Evolutionary conservation across 1,140 invertebrate genomes (phyloP).

Genomic region (Danaus plexippus): DNA sequence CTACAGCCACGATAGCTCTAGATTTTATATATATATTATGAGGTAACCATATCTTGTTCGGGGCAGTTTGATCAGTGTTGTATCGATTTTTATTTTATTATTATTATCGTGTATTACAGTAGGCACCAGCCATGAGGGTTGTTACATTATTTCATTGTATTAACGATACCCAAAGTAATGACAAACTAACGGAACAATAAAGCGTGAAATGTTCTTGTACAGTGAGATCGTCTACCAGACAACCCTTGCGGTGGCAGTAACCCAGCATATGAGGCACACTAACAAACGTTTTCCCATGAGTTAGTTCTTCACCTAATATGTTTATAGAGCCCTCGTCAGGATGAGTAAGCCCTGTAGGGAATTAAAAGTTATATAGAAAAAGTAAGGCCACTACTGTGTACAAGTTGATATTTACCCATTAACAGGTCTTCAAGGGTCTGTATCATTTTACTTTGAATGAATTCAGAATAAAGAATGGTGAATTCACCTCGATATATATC

Average conservation of each 20-base stretch:
- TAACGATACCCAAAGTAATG: too few species aligned
- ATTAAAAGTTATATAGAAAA: slow-evolving; percentile 7
- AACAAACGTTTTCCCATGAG: slow-evolving; percentile 24
- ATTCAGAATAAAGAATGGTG: slow-evolving; percentile 39
- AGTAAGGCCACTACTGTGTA: background rate
- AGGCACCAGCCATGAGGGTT: too few species aligned
- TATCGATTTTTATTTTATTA: too few species aligned
- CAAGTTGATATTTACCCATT: slow-evolving; percentile 31
- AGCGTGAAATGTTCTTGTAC: slow-evolving; percentile 47
- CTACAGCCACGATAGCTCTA: too few species aligned
- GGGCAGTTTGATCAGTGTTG: too few species aligned
- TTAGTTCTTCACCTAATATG: slow-evolving; percentile 35
- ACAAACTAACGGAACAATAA: slow-evolving; percentile 33
- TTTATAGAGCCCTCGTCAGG: slow-evolving; percentile 44
- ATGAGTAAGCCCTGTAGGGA: slow-evolving; percentile 33
- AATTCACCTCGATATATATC: slow-evolving; percentile 56
- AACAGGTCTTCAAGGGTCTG: slow-evolving; percentile 42
- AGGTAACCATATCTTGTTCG: too few species aligned
- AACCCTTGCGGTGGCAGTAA: slow-evolving; percentile 39
- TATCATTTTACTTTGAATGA: slow-evolving; percentile 38
- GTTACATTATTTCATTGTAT: too few species aligned
- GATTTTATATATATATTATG: too few species aligned
- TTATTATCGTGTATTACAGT: too few species aligned
- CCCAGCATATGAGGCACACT: slow-evolving; percentile 41
- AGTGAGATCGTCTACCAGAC: slow-evolving; percentile 46